Conservation (phyloP, 2,888 invertebrate genomes). For the Agonopterix arenella region DNA sequence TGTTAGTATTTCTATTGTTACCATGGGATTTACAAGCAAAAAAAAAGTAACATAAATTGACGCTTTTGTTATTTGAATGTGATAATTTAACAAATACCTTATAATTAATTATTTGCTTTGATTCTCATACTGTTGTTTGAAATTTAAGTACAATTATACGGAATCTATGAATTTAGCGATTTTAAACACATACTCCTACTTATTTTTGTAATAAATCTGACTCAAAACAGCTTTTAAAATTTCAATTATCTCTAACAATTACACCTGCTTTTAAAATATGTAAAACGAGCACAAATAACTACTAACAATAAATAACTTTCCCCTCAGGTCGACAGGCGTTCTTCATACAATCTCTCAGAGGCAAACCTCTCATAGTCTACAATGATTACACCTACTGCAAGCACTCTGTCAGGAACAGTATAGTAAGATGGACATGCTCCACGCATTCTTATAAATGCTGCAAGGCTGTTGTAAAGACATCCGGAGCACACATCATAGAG, state of each 20-base stretch:
- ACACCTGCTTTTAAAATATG: too few species aligned
- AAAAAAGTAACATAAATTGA: too few species aligned
- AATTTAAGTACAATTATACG: too few species aligned
- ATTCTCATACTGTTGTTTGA: too few species aligned
- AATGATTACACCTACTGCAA: constrained; percentile 60
- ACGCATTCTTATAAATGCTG: constrained; percentile 66
- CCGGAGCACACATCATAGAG: constrained; percentile 46
- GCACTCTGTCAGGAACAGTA: constrained; percentile 49
- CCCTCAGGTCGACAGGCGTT: constrained; percentile 33
- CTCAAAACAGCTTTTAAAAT: neutral
- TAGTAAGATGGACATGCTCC: constrained; percentile 62
- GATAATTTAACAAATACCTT: too few species aligned
- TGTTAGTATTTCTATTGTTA: too few species aligned
- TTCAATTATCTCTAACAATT: too few species aligned
- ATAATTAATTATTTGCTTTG: too few species aligned
- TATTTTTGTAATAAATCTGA: neutral
- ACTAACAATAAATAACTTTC: neutral
- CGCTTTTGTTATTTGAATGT: too few species aligned
- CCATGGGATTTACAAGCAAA: too few species aligned
- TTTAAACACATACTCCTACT: too few species aligned
- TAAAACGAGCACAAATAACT: neutral
- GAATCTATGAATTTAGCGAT: too few species aligned
- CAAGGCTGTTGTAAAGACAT: constrained; percentile 62
- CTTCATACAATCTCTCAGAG: constrained; percentile 57
- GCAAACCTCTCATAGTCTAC: constrained; percentile 54